These are phyloP conservation scores for Pseudonaja textilis DNA, from an alignment of 2,113 vertebrate genomes.

Conservation along the genomic window DNA sequence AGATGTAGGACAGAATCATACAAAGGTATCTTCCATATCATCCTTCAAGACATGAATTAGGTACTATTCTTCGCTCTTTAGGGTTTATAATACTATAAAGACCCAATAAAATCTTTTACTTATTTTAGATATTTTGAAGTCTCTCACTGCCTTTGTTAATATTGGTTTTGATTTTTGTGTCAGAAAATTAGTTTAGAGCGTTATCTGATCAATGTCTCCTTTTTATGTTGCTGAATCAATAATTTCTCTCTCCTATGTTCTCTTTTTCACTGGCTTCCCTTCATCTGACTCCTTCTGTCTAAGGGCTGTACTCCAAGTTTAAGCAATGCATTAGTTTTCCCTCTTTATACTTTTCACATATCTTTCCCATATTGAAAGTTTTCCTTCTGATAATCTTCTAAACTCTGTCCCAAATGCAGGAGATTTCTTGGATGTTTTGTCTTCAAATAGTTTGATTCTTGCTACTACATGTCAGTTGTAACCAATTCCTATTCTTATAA, in stretches of 20 bases:
- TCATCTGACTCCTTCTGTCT: background rate
- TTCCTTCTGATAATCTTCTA: background rate
- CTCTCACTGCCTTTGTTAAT: background rate
- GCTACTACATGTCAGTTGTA: background rate
- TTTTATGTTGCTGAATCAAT: background rate
- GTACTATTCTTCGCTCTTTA: background rate
- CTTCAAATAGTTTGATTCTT: background rate
- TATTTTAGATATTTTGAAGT: background rate
- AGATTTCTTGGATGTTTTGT: background rate
- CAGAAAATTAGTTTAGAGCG: background rate
- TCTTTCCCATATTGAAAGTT: background rate
- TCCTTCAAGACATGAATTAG: background rate
- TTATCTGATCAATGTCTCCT: background rate
- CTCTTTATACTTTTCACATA: background rate
- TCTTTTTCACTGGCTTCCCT: background rate
- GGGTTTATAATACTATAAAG: background rate
- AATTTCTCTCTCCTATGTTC: background rate
- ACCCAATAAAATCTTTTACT: background rate
- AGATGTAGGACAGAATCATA: background rate
- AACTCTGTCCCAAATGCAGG: background rate
- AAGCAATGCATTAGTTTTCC: background rate
- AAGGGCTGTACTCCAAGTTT: background rate
- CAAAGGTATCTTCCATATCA: background rate
- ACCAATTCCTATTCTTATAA: background rate
- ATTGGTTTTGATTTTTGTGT: background rate